Percentiles rank a stretch among this genome's conserved stretches.
These are phyloP conservation scores for Takifugu ocellatus DNA, from an alignment of 2,797 vertebrate genomes.

Conservation along the genomic window DNA sequence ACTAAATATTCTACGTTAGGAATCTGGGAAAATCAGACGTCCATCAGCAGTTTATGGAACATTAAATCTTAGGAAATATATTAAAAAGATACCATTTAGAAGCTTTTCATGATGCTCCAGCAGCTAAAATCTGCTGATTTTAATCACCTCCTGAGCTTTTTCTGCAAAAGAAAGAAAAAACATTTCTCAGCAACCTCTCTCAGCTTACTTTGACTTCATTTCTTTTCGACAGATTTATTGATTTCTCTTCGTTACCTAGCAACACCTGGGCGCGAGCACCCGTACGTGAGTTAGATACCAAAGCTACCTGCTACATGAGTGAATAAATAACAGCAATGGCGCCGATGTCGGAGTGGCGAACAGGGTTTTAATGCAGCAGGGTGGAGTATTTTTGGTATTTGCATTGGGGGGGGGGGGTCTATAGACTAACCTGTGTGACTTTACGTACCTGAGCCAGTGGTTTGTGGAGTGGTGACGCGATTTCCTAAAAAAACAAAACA, in stretches of 20 bases:
- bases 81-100: no score
- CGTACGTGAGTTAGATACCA: conserved; percentile 47
- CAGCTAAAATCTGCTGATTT: conserved; percentile 31
- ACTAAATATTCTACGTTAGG: conserved; percentile 33
- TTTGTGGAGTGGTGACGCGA: conserved; percentile 53
- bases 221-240: background rate
- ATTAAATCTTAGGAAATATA: conserved; percentile 48
- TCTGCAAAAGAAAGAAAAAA: conserved; percentile 3
- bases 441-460: conserved; percentile 60
- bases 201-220: no score
- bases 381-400: conserved; percentile 22
- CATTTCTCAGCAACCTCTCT: no score
- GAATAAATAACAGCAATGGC: no score
- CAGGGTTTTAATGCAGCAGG: conserved; percentile 6
- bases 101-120: conserved; percentile 25
- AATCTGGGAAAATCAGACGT: conserved; percentile 18
- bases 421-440: conserved; percentile 40
- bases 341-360: background rate
- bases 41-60: conserved; percentile 48
- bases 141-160: conserved; percentile 7
- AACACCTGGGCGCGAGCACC: conserved; percentile 17
- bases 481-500: conserved; percentile 22
- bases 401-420: conserved; percentile 11
- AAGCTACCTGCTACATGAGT: conserved; percentile 37
- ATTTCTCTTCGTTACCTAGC: conserved; percentile 12